Base-by-base conservation (phyloP, 2,797 vertebrate species). In the Mionectes olivaceus region DNA sequence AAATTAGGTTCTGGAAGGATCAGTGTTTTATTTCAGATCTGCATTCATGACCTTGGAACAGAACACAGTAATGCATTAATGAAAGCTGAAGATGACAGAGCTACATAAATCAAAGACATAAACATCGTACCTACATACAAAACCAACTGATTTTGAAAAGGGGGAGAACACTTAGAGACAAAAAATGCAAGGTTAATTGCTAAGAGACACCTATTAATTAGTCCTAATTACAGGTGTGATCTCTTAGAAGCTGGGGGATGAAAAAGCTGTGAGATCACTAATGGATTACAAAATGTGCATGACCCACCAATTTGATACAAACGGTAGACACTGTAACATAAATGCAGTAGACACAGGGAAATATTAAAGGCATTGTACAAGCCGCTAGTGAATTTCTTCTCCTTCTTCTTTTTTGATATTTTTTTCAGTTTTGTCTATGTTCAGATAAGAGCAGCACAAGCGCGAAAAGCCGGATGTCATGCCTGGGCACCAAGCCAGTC, bases 361-460 rank as follows among this genome's bases (percentile, higher is more conserved):
- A 61, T 24, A 67, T 7, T 32, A 75, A 79, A 19, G 28, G 14
- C 4, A 5, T 11, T 60, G 30, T 27, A 67, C 11, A 59, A 86
- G 22, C 5, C 79, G 28, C 18, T 14, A 53, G 13, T 47, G 8
- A 87, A 39, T 41, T 82, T 71, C 10, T 49, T 55, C 21, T 50
- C 9, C 6, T 39, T 43, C 5, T 3, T 39, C 2, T 4, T 23
- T 59, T 86, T 41, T 35, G 2, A 1, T 0, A 10, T 50, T 37
- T 33, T 33, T 71, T 79, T 55, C 10, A 35, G 8, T 41, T 80
- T 74, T 24, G 17, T 19, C 8, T 21, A 10, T 13, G 7, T 35
- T 68, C n/a, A 50, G 32, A 1, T 4, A 61, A 68, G 17, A 86
- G 53, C 37, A 76, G 55, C 12, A 19, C 4, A 65, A 25, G 2